Conservation (phyloP, 2,113 vertebrate genomes). For the Caloenas nicobarica region DNA sequence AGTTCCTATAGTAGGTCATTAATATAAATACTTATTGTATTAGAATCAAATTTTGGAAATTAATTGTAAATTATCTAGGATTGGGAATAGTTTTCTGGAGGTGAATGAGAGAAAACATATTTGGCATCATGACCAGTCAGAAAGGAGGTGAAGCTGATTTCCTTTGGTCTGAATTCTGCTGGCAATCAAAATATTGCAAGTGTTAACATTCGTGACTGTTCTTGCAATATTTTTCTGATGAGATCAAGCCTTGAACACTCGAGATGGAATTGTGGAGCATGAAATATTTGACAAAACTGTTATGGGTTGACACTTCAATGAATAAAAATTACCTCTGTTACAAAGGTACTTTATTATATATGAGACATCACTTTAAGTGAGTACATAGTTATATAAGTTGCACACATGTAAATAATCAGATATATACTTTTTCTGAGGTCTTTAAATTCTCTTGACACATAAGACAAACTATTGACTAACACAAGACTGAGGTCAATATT, state of each 20-base stretch:
- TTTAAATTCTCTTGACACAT: constrained; percentile 1
- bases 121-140: neutral
- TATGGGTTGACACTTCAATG: neutral
- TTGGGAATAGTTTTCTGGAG: neutral
- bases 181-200: neutral
- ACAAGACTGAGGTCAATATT: neutral
- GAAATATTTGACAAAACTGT: neutral
- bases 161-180: neutral
- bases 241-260: neutral
- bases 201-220: neutral
- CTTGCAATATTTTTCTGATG: neutral
- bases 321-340: neutral
- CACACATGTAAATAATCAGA: neutral
- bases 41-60: neutral
- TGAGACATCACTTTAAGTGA: neutral
- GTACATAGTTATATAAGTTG: neutral
- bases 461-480: neutral
- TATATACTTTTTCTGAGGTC: neutral
- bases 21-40: rapidly evolving
- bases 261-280: neutral
- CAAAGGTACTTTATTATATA: neutral
- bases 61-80: neutral
- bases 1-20: neutral
- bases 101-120: neutral
- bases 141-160: neutral